Evolutionary conservation across 2,113 vertebrate genomes (phyloP).

Genomic region (Hydrochoerus hydrochaeris): DNA sequence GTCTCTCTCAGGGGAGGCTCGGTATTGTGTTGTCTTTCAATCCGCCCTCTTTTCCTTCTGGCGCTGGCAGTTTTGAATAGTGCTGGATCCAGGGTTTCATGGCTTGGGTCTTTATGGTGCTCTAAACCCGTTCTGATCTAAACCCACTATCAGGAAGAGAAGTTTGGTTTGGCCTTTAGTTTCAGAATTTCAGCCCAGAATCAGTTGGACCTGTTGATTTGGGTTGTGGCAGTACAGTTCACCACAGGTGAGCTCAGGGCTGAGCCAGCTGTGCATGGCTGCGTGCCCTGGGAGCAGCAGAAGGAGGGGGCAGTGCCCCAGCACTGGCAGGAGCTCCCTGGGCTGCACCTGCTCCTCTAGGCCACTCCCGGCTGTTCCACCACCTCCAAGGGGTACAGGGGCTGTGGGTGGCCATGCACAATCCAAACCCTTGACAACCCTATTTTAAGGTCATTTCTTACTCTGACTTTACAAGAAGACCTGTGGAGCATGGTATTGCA

Average conservation of each 20-base stretch:
- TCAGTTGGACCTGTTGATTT: not conserved
- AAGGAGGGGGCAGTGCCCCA: not conserved
- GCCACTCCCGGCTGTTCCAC: too few species aligned
- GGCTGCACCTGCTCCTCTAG: too few species aligned
- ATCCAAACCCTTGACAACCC: not conserved
- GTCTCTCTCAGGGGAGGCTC: too few species aligned
- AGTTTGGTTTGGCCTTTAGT: not conserved
- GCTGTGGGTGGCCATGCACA: too few species aligned
- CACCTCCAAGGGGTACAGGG: too few species aligned
- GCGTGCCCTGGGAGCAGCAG: not conserved
- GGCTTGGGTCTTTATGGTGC: not conserved
- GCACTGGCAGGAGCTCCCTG: not conserved
- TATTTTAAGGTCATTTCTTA: not conserved
- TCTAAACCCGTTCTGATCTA: not conserved
- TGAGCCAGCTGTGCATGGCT: not conserved
- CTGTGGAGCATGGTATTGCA: too few species aligned
- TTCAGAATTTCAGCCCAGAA: not conserved
- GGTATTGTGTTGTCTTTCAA: too few species aligned
- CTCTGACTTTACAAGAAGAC: not conserved
- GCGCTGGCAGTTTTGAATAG: not conserved
- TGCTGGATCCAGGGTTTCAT: not conserved
- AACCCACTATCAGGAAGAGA: not conserved
- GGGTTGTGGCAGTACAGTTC: not conserved
- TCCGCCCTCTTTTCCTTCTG: too few species aligned
- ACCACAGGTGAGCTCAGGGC: not conserved